Percentiles rank a stretch among this genome's conserved stretches.
phyloP scores from a whole-genome alignment of 92 coral and sea anemone genomes.

The Phenganax subtilis region DNA sequence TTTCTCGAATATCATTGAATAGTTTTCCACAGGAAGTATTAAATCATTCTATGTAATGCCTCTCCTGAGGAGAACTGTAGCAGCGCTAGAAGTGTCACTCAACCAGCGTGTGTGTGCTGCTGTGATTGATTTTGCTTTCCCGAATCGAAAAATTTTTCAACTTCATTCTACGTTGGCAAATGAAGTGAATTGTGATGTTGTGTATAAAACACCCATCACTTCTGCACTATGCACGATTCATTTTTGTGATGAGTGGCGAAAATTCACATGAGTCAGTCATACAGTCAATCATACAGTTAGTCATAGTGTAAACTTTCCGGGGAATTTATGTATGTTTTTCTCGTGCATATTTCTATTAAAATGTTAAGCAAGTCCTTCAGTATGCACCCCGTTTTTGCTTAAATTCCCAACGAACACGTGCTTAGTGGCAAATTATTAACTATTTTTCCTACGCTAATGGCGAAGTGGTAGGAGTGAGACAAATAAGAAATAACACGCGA shows the following conservation, averaged over 20 bases:
- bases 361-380: too few species aligned
- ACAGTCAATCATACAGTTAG: too few species aligned
- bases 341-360: too few species aligned
- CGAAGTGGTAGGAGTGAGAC: too few species aligned
- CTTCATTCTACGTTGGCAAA: not conserved
- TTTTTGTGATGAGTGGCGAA: not conserved
- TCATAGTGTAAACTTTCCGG: too few species aligned
- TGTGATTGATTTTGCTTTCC: slow-evolving; percentile 5
- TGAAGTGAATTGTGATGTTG: not conserved
- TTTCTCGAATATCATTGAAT: slow-evolving; percentile 52
- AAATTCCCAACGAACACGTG: too few species aligned
- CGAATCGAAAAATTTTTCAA: not conserved
- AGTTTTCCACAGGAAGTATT: slow-evolving; percentile 56
- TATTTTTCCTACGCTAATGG: too few species aligned
- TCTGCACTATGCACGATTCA: not conserved
- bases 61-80: slow-evolving; percentile 49
- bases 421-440: too few species aligned
- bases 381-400: too few species aligned
- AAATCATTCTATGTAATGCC: slow-evolving; percentile 53
- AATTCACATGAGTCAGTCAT: too few species aligned
- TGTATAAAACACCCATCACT: slow-evolving; percentile 9
- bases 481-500: too few species aligned
- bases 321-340: too few species aligned
- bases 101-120: slow-evolving; percentile 45
- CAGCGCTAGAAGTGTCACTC: slow-evolving; percentile 39